Conservation (phyloP, 1,140 invertebrate genomes). For the Dinoponera quadriceps region DNA sequence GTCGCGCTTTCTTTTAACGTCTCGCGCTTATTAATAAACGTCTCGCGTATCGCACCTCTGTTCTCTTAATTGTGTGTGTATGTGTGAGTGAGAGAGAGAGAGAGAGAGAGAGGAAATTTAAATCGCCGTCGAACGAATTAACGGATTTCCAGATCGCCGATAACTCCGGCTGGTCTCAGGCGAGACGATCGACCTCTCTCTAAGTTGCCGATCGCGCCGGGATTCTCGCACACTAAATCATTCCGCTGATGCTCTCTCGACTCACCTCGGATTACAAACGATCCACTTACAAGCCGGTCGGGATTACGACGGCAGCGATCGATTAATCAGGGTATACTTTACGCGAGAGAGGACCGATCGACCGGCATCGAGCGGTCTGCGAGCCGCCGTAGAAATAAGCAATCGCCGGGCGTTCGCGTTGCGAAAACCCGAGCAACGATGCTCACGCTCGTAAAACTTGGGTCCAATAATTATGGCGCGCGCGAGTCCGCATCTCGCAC, state of each 20-base stretch:
- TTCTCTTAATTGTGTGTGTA: constrained; percentile 35
- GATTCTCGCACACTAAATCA: constrained; percentile 60
- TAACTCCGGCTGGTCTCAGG: neutral
- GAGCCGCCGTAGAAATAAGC: constrained; percentile 54
- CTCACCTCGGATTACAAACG: constrained; percentile 63
- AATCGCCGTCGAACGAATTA: constrained; percentile 33
- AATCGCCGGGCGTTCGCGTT: constrained; percentile 49
- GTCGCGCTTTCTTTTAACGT: constrained; percentile 40
- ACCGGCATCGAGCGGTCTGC: constrained; percentile 8
- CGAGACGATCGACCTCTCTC: neutral
- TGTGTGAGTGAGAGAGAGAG: no score
- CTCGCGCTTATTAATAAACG: constrained; percentile 16
- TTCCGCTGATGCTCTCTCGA: constrained; percentile 41
- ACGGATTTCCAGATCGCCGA: constrained; percentile 33
- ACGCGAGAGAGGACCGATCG: constrained; percentile 41
- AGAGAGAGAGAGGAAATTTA: constrained; percentile 19
- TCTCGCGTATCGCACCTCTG: constrained; percentile 22
- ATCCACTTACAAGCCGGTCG: constrained; percentile 70
- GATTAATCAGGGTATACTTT: constrained; percentile 67
- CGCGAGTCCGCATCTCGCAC: neutral
- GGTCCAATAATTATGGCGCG: constrained; percentile 49
- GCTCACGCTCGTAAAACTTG: constrained; percentile 10
- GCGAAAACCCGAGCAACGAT: constrained; percentile 45
- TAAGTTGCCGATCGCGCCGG: constrained; percentile 35
- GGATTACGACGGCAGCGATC: constrained; percentile 64